A percentile compares a stretch with the other conserved stretches of the same genome.
These are phyloP conservation scores for Brachionus koreanus DNA, from an alignment of 1,140 invertebrate genomes.

Conservation along the genomic window DNA sequence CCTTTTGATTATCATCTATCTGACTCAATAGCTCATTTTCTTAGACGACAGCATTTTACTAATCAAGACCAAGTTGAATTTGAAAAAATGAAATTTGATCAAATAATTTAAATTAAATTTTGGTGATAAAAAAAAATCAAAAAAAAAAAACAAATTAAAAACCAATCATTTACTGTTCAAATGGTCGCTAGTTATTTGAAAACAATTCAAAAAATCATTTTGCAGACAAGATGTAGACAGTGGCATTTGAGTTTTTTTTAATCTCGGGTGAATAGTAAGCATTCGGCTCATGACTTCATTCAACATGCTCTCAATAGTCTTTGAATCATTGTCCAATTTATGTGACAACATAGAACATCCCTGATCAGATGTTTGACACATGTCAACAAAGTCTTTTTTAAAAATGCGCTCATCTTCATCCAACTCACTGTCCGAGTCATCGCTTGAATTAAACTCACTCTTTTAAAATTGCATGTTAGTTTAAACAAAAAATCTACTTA, in stretches of 20 bases:
- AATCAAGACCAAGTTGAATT: too few species aligned
- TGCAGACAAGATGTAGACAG: background rate
- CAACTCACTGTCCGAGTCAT: slow-evolving; percentile 5
- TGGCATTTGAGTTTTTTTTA: background rate
- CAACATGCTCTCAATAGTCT: slow-evolving; percentile 15
- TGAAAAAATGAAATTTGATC: too few species aligned
- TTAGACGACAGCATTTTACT: too few species aligned
- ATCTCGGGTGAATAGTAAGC: background rate
- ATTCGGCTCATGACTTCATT: slow-evolving; percentile 8
- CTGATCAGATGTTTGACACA: background rate
- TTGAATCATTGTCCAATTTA: background rate
- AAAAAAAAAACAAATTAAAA: background rate
- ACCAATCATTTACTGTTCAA: slow-evolving; percentile 31
- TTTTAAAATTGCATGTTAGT: background rate
- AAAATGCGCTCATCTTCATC: slow-evolving; percentile 24
- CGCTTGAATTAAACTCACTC: background rate
- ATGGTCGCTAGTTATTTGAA: background rate
- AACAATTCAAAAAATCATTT: background rate
- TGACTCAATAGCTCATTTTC: too few species aligned
- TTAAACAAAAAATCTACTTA: background rate
- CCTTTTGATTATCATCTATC: too few species aligned
- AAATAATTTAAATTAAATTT: too few species aligned
- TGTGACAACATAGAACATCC: background rate
- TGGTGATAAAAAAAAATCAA: too few species aligned
- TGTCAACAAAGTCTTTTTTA: background rate